Evolutionary conservation across 2,888 invertebrate species (phyloP).

Genomic region (Dorcus parallelipipedus): DNA sequence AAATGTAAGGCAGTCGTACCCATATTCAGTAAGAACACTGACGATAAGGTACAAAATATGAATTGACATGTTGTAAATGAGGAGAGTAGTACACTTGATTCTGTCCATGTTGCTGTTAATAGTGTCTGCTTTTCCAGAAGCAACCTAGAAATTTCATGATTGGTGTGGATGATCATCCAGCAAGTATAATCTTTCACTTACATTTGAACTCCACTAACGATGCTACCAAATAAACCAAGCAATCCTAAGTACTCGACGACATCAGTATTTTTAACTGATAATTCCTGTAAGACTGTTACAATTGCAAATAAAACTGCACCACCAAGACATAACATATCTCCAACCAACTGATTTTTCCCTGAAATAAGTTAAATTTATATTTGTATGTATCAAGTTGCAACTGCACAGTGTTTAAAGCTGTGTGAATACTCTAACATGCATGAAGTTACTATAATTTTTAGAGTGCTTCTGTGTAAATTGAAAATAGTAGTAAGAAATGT

Average conservation of each 20-base stretch:
- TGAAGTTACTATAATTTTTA: not conserved
- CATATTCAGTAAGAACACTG: constrained; percentile 70
- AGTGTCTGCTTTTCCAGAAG: constrained; percentile 68
- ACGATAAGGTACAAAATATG: constrained; percentile 71
- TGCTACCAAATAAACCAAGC: constrained; percentile 75
- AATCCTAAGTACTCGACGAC: constrained; percentile 78
- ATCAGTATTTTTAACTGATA: constrained; percentile 73
- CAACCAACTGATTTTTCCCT: constrained; percentile 76
- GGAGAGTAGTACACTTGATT: constrained; percentile 57
- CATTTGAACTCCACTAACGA: constrained; percentile 76
- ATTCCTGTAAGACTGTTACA: constrained; percentile 78
- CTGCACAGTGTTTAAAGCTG: too few relatives aligned
- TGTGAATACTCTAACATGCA: too few relatives aligned
- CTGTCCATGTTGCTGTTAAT: constrained; percentile 61
- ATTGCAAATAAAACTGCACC: constrained; percentile 77
- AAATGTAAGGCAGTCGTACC: constrained; percentile 82
- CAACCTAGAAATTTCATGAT: constrained; percentile 42
- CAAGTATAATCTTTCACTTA: constrained; percentile 50
- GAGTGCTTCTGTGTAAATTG: not conserved
- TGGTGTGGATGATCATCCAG: too few relatives aligned
- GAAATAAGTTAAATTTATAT: constrained; percentile 33
- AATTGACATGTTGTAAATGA: constrained; percentile 66
- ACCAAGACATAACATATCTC: constrained; percentile 76
- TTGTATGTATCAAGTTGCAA: not conserved
- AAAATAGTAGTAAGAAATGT: constrained; percentile 2